A percentile compares a stretch with the other conserved stretches of the same genome.
Conservation (phyloP, 2,888 invertebrate genomes). For the Cylindroiulus punctatus region DNA sequence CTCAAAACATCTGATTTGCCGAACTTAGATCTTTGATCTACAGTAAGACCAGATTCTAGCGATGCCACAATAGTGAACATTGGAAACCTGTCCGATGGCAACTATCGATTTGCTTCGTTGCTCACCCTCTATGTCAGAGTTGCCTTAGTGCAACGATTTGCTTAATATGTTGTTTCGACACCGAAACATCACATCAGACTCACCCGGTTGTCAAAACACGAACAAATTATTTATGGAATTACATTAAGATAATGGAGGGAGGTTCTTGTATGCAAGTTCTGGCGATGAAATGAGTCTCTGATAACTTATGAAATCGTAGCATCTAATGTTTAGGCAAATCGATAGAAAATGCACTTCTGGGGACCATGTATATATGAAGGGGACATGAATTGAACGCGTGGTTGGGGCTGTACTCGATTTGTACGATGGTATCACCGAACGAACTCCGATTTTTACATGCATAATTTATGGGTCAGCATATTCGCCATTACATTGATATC, state of each 20-base stretch:
- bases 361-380: not conserved
- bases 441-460: not conserved
- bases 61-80: not conserved
- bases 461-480: not conserved
- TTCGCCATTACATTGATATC: not conserved
- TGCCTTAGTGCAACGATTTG: not conserved
- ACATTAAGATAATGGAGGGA: not conserved
- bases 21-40: not conserved
- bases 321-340: too few relatives aligned
- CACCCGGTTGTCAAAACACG: too few relatives aligned
- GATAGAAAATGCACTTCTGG: not conserved
- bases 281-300: not conserved
- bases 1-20: not conserved
- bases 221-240: not conserved
- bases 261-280: not conserved
- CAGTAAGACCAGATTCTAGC: not conserved
- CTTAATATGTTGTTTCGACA: not conserved
- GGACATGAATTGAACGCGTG: not conserved
- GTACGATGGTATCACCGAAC: not conserved
- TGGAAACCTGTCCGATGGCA: not conserved
- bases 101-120: not conserved
- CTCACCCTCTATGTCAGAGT: not conserved
- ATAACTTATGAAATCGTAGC: too few relatives aligned
- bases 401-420: not conserved
- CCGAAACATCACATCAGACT: not conserved